Percentiles rank a stretch among this genome's conserved stretches.
phyloP scores from a whole-genome alignment of 1,140 invertebrate species.

The Littorina saxatilis region DNA sequence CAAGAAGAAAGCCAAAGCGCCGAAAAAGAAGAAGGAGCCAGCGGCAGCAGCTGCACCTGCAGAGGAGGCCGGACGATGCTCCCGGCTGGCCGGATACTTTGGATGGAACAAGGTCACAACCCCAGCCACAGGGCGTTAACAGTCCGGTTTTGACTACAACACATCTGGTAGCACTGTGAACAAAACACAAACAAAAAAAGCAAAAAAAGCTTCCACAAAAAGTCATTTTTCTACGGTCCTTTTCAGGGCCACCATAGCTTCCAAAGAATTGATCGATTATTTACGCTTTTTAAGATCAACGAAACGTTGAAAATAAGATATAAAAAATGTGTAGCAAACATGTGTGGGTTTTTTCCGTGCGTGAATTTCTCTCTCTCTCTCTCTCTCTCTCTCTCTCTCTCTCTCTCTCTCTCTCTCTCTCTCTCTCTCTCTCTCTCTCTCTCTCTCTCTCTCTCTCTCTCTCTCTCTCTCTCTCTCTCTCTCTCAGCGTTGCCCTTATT shows the following conservation, averaged over 20 bases:
- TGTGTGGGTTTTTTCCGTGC: no score
- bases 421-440: not conserved
- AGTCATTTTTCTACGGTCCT: not conserved
- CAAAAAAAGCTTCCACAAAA: no score
- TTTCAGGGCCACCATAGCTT: not conserved
- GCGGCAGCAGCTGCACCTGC: not conserved
- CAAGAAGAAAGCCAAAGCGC: not conserved
- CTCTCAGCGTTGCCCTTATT: not conserved
- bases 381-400: no score
- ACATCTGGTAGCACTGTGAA: no score
- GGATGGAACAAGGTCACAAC: not conserved
- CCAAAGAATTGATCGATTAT: not conserved
- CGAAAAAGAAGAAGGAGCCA: not conserved
- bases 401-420: no score
- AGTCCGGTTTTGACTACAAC: not conserved
- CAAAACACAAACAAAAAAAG: no score
- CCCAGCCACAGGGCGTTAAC: not conserved
- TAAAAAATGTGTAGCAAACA: not conserved
- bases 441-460: not conserved
- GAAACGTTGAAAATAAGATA: no score
- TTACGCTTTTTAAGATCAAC: no score
- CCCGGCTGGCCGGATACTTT: not conserved
- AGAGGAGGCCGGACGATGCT: not conserved
- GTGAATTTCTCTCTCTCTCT: no score
- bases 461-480: conserved; percentile 2